These are phyloP conservation scores for Luehdorfia chinensis DNA, from an alignment of 1,140 invertebrate genomes.

Conservation along the genomic window DNA sequence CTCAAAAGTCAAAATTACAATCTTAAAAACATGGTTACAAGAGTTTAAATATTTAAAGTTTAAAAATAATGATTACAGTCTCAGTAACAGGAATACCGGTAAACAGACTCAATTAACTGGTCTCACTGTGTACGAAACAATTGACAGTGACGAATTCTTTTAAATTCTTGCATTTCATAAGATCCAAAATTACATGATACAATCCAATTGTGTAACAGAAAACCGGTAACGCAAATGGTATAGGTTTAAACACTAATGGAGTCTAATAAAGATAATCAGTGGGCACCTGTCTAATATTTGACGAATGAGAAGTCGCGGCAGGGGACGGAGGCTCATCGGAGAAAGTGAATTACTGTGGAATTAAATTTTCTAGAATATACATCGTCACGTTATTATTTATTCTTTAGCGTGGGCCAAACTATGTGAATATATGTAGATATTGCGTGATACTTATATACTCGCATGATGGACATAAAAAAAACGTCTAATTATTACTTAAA, in stretches of 20 bases:
- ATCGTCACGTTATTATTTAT: no score
- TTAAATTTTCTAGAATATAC: slow-evolving; percentile 33
- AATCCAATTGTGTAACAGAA: slow-evolving; percentile 53
- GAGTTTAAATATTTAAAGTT: no score
- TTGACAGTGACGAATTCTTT: slow-evolving; percentile 17
- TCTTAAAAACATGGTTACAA: no score
- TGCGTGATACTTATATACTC: no score
- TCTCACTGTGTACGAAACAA: background rate
- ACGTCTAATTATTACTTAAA: no score
- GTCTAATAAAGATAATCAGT: slow-evolving; percentile 62
- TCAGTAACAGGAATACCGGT: no score
- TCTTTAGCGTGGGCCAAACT: no score
- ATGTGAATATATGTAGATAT: no score
- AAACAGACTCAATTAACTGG: slow-evolving; percentile 5
- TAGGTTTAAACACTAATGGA: slow-evolving; percentile 68
- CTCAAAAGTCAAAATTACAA: no score
- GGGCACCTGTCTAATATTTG: slow-evolving; percentile 56
- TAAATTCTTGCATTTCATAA: slow-evolving; percentile 29
- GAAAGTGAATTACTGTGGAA: slow-evolving; percentile 57
- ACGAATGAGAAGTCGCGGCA: slow-evolving; percentile 57
- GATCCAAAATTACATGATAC: slow-evolving; percentile 29
- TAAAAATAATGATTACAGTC: no score
- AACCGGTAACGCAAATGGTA: slow-evolving; percentile 55
- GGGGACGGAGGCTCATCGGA: slow-evolving; percentile 60
- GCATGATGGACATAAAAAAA: no score